Percentiles rank a stretch among this genome's conserved stretches.
These are phyloP conservation scores for Paramormyrops kingsleyae DNA, from an alignment of 2,113 vertebrate species.

Conservation along the genomic window DNA sequence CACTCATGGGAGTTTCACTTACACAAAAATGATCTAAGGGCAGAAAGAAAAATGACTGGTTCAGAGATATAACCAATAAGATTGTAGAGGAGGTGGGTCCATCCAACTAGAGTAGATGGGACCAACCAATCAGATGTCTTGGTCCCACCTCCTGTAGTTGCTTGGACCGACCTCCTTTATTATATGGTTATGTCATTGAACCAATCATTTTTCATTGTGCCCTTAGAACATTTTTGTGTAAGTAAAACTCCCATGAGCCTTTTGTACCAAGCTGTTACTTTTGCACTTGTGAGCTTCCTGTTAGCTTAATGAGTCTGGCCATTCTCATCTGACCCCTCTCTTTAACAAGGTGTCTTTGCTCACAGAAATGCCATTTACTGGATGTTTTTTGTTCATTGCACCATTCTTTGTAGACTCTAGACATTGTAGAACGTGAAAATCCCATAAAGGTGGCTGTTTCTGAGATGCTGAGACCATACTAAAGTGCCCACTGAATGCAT, in stretches of 20 bases:
- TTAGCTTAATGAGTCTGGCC: not conserved
- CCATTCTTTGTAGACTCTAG: not conserved
- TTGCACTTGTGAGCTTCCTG: not conserved
- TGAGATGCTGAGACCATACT: not conserved
- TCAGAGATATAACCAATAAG: not conserved
- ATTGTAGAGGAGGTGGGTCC: not conserved
- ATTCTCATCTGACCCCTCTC: not conserved
- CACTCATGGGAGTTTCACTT: not conserved
- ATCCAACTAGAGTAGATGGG: not conserved
- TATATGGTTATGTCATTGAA: not conserved
- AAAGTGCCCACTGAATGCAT: not conserved
- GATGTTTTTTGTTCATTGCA: not conserved
- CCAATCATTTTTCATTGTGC: too few species aligned
- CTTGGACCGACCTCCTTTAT: not conserved
- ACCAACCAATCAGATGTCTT: not conserved
- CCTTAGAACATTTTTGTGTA: not conserved
- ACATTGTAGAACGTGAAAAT: not conserved
- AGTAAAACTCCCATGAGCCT: too few species aligned
- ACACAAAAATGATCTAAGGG: not conserved
- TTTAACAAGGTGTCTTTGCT: not conserved
- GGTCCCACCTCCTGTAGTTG: not conserved
- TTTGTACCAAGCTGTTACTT: not conserved
- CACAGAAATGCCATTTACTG: not conserved
- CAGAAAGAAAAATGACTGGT: not conserved
- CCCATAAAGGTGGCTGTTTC: not conserved